These are phyloP conservation scores for Myiothlypis coronata DNA, from an alignment of 2,797 vertebrate species.

Conservation along the genomic window DNA sequence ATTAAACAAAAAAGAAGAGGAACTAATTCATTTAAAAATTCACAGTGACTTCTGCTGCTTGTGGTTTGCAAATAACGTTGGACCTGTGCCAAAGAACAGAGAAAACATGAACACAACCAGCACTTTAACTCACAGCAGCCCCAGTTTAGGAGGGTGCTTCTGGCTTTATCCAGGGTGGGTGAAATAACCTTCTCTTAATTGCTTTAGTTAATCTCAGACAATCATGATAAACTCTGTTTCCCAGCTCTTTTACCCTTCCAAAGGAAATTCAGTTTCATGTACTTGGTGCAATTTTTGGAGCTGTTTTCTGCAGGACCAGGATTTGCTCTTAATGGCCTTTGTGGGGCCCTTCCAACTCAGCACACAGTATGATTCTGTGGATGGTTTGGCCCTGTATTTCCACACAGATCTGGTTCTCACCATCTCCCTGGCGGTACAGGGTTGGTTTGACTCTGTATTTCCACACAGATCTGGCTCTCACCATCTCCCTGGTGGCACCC, in stretches of 20 bases:
- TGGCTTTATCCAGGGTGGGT: background rate
- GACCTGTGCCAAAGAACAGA: background rate
- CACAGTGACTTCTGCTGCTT: background rate
- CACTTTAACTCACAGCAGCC: background rate
- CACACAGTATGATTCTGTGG: fast-evolving
- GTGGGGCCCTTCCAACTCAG: background rate
- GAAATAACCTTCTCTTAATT: background rate
- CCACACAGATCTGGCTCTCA: background rate
- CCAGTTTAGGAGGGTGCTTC: background rate
- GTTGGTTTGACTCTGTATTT: background rate
- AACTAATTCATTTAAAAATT: background rate
- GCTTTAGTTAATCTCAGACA: background rate
- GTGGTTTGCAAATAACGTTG: background rate
- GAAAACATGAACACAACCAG: background rate
- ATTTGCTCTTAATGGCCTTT: background rate
- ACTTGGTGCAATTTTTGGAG: background rate
- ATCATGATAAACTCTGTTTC: background rate
- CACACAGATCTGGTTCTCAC: background rate
- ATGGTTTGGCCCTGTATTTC: background rate
- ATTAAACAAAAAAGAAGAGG: background rate
- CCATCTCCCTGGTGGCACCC: background rate
- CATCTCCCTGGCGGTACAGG: background rate
- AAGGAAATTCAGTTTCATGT: background rate
- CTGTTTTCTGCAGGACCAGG: background rate
- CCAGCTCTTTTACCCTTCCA: background rate